Evolutionary conservation across 2,888 invertebrate genomes (phyloP), one percentile per base, ranked within the genome.

Genomic region (Drosophila birchii): DNA sequence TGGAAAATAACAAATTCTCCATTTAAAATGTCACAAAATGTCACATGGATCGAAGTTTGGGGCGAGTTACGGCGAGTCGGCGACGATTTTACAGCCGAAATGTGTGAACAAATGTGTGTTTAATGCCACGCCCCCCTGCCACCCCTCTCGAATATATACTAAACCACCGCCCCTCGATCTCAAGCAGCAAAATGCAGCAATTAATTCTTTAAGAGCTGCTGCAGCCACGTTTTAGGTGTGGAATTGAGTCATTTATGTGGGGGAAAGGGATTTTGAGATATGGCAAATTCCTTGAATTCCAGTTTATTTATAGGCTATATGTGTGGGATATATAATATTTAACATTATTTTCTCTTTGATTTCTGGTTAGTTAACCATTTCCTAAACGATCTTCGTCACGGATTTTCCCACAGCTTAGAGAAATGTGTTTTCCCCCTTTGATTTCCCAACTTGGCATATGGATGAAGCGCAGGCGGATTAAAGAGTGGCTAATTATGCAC

Each of bases 361-460:
- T 84, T n/a, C 59, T 81, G 85, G 88, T 84, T 67, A 45, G 70
- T 71, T 43, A 43, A 44, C 34, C 41, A 36, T 59, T 59, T 59
- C 43, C 60, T 34, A 67, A 49, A 67, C 34, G 49, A 41, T 49
- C 26, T 18, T 18, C 36, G 59, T 23, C 43, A 51, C 20, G 51
- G 34, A 61, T 58, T 44, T 59, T 36, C 62, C 36, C 44, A 11
- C 16, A 20, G 20, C 6, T 20, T 26, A n/a, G 20, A n/a, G 26
- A 67, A 49, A 49, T 36, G 51, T n/a, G n/a, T n/a, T n/a, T 34
- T 66, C 44, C 43, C 43, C 51, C 68, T 14, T 60, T 43, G 41
- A 41, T 29, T 29, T 11, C 32, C 38, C 32, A 78, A 45, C 34
- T 12, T 43, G 63, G 26, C 29, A 3, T 18, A 29, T 60, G 39